Percentiles rank a stretch among this genome's conserved stretches.
phyloP scores from a whole-genome alignment of 2,888 invertebrate genomes.

The Andrena flavipes region DNA sequence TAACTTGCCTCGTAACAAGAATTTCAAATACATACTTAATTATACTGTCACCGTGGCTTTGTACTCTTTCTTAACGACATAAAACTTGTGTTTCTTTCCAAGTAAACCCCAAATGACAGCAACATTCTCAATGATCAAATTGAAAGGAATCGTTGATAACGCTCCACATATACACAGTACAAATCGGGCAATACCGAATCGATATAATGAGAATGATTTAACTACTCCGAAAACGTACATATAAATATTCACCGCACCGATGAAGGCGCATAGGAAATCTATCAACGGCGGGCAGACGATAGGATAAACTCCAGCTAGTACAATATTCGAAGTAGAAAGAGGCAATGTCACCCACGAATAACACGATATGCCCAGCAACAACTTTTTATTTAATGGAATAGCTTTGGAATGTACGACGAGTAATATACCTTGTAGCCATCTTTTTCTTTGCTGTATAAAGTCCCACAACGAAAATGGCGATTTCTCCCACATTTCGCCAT shows the following conservation, averaged over 20 bases:
- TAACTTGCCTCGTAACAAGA: slow-evolving; percentile 19
- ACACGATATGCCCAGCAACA: slow-evolving; percentile 94
- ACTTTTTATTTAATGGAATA: slow-evolving; percentile 92
- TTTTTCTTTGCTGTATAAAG: slow-evolving; percentile 97
- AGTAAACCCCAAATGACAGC: slow-evolving; percentile 97
- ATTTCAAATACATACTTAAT: slow-evolving; percentile 15
- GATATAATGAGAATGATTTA: slow-evolving; percentile 96
- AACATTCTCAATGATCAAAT: slow-evolving; percentile 96
- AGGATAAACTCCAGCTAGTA: slow-evolving; percentile 94
- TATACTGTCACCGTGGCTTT: slow-evolving; percentile 85
- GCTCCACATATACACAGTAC: slow-evolving; percentile 93
- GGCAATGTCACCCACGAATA: slow-evolving; percentile 99
- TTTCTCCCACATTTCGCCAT: slow-evolving; percentile 99
- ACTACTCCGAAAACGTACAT: slow-evolving; percentile 99
- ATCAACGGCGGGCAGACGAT: slow-evolving; percentile 93
- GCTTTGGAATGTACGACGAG: slow-evolving; percentile 94
- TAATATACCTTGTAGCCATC: slow-evolving; percentile 97
- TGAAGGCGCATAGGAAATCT: slow-evolving; percentile 95
- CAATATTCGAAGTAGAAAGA: slow-evolving; percentile 94
- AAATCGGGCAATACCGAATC: slow-evolving; percentile 93
- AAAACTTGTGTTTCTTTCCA: slow-evolving; percentile 98
- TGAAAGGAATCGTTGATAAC: slow-evolving; percentile 95
- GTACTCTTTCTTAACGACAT: slow-evolving; percentile 97
- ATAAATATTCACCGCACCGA: slow-evolving; percentile 97
- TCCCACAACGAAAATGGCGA: slow-evolving; percentile 98